Evolutionary conservation across 2,113 vertebrate genomes (phyloP).

Genomic region (Ctenodactylus gundi): DNA sequence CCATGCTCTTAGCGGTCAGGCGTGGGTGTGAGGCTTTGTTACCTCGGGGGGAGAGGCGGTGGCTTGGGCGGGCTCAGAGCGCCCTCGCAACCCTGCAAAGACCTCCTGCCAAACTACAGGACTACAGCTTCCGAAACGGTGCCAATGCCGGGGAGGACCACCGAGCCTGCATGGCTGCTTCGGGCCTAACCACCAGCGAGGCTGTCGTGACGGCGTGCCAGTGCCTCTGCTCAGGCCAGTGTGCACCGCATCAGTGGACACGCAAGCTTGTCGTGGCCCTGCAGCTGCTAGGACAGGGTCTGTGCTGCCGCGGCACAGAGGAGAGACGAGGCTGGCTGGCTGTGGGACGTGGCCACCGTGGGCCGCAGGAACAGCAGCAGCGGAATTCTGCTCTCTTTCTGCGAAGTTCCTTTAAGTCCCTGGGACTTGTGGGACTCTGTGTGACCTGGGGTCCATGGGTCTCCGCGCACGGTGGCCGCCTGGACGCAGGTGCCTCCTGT

Average conservation of each 20-base stretch:
- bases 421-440: neutral
- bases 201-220: no score
- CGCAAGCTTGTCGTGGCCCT: no score
- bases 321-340: neutral
- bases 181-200: no score
- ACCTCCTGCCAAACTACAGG: neutral
- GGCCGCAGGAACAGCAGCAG: no score
- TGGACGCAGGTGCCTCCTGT: neutral
- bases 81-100: neutral
- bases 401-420: neutral
- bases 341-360: neutral
- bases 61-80: neutral
- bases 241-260: neutral
- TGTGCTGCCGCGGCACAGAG: neutral
- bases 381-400: no score
- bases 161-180: no score
- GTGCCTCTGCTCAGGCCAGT: no score
- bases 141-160: no score
- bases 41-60: neutral
- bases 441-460: neutral
- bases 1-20: neutral
- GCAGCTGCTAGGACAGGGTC: no score
- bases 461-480: rapidly evolving
- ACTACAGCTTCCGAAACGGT: neutral
- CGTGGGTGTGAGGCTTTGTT: neutral